Evolutionary conservation across 2,113 vertebrate genomes (phyloP), one percentile per base, ranked within the genome.

Genomic region (Trinectes maculatus): DNA sequence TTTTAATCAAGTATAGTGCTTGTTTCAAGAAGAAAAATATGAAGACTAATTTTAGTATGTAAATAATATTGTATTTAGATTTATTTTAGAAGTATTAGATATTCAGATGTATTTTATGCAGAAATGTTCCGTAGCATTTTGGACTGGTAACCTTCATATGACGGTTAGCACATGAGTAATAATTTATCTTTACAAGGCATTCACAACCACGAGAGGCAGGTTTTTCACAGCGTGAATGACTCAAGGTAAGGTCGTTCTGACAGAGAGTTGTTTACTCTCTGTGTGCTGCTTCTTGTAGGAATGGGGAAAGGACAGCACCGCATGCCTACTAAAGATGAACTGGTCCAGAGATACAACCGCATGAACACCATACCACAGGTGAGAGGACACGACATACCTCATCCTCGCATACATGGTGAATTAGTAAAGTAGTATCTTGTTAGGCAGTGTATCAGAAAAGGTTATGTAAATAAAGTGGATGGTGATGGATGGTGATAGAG

Each of bases 291-390:
- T 78, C 47, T 71, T 87, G 51, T 71, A 99, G 98, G 98, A 86
- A 99, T 99, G 98, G 98, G 98, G 86, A 99, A 99, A 93, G 98
- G 98, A 87, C 98, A 99, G 87, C 98, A 99, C 86, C 95, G 97
- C 74, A 99, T 99, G 97, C 97, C 97, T 15, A 98, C 96, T 0
- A 99, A 99, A 94, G 96, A 99, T 46, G 97, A 99, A 82, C 91
- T 99, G 87, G 98, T 99, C 74, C 97, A 98, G 87, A 93, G 96
- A 42, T 99, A 99, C 71, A 99, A 99, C 88, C 92, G 97, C 68
- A 98, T 99, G 97, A 99, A 98, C 90, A 99, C 96, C 44, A 98
- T 98, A 67, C 97, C 98, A 51, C 97, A 99, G 96, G 98, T 99
- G 91, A 71, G 34, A 8, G 10, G 31, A 13, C 6, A 10, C 9